Evolutionary conservation across 2,797 vertebrate species (phyloP).

Genomic region (Acanthurus lineatus): DNA sequence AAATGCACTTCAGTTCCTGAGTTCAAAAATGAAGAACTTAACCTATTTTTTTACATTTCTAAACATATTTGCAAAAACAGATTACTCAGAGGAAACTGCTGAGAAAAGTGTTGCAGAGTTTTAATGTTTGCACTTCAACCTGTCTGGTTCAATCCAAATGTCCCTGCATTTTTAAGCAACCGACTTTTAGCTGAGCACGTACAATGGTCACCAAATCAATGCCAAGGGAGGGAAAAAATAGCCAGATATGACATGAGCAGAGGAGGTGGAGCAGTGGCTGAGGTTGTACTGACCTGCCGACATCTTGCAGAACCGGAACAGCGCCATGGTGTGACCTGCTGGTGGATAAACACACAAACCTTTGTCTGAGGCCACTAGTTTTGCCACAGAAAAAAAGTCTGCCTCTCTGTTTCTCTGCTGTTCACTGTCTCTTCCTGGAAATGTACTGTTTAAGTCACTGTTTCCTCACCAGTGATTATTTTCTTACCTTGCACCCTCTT

Average conservation of each 20-base stretch:
- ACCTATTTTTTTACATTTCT: not conserved
- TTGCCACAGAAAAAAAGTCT: conserved; percentile 1
- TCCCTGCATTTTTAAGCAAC: conserved; percentile 11
- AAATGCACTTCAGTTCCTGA: conserved; percentile 8
- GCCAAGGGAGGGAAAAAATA: conserved; percentile 35
- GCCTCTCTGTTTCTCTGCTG: conserved; percentile 19
- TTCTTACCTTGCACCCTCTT: conserved; percentile 27
- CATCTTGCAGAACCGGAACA: conserved; percentile 76
- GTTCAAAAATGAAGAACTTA: conserved; percentile 9
- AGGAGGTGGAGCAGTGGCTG: conserved; percentile 50
- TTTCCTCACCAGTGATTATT: conserved; percentile 42
- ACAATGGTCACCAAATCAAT: conserved; percentile 18
- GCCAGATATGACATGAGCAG: conserved; percentile 30
- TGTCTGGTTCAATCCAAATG: not conserved
- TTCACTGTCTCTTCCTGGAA: conserved; percentile 45
- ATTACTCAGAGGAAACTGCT: not conserved
- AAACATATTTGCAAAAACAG: conserved; percentile 3
- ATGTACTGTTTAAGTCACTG: conserved; percentile 29
- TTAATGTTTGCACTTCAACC: not conserved
- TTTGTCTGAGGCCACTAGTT: conserved; percentile 42
- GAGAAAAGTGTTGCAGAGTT: conserved; percentile 2
- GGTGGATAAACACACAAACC: conserved; percentile 56
- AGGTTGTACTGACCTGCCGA: conserved; percentile 81
- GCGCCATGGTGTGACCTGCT: conserved; percentile 75
- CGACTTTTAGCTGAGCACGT: not conserved